phyloP scores from a whole-genome alignment of 1,140 invertebrate genomes.

The Saxidomus purpurata region DNA sequence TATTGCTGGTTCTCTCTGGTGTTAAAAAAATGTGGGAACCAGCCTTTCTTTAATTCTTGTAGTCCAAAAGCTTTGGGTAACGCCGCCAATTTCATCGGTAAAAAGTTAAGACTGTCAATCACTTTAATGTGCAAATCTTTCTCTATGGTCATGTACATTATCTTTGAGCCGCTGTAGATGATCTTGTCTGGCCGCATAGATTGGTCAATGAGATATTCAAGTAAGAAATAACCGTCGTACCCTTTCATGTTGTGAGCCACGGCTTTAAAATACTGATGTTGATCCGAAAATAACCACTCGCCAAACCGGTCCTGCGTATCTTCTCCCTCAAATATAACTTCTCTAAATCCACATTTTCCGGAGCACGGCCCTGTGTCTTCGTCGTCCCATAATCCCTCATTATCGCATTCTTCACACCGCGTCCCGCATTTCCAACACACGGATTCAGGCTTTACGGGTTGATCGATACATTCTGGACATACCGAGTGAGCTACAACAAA shows the following conservation, averaged over 20 bases:
- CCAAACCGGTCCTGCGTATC: slow-evolving; percentile 22
- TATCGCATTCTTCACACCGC: slow-evolving; percentile 33
- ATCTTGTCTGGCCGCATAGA: background rate
- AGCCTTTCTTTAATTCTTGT: slow-evolving; percentile 49
- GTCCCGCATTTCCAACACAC: slow-evolving; percentile 7
- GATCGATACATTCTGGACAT: background rate
- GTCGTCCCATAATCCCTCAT: no score
- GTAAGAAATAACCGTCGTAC: no score
- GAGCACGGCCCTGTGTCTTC: background rate
- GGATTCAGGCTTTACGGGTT: background rate
- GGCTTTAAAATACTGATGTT: slow-evolving; percentile 3
- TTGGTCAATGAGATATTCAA: slow-evolving; percentile 32
- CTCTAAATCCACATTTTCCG: slow-evolving; percentile 38
- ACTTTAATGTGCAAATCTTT: no score
- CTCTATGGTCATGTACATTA: no score
- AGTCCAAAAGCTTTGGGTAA: slow-evolving; percentile 55
- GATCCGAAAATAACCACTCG: slow-evolving; percentile 45
- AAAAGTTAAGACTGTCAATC: slow-evolving; percentile 46
- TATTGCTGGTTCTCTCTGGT: slow-evolving; percentile 31
- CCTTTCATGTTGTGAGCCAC: no score
- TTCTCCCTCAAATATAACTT: slow-evolving; percentile 29
- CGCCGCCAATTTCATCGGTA: slow-evolving; percentile 36
- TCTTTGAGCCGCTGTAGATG: no score
- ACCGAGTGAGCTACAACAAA: slow-evolving; percentile 34
- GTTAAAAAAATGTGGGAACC: slow-evolving; percentile 42